phyloP scores from a whole-genome alignment of 1,140 invertebrate genomes.

The Lasioglossum albipes region DNA sequence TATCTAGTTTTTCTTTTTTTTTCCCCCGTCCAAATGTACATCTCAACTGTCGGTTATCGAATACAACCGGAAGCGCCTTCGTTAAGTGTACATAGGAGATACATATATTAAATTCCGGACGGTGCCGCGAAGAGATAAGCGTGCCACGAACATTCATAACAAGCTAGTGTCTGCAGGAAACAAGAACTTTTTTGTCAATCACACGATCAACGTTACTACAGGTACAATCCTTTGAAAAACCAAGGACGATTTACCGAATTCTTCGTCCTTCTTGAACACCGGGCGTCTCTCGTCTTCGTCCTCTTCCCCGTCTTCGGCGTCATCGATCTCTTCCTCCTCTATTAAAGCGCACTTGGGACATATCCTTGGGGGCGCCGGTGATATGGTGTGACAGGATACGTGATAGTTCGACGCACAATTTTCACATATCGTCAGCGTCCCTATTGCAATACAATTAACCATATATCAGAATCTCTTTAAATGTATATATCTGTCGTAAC shows the following conservation, averaged over 20 bases:
- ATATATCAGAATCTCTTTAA: too few species aligned
- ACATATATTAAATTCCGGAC: conserved; percentile 38
- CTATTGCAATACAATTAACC: conserved; percentile 54
- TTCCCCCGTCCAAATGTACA: conserved; percentile 26
- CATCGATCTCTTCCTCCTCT: conserved; percentile 56
- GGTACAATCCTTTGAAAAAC: conserved; percentile 41
- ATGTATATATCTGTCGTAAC: neutral
- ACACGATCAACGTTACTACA: conserved; percentile 61
- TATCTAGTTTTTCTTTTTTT: neutral
- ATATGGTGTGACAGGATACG: conserved; percentile 77
- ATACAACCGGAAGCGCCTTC: conserved; percentile 31
- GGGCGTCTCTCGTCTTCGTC: conserved; percentile 41
- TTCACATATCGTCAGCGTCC: conserved; percentile 78
- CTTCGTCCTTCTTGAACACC: conserved; percentile 65
- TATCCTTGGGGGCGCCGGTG: conserved; percentile 66
- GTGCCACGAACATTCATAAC: conserved; percentile 49
- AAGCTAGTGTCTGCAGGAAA: conserved; percentile 61
- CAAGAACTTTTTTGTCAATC: conserved; percentile 74
- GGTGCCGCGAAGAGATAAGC: conserved; percentile 56
- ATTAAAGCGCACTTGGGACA: conserved; percentile 72
- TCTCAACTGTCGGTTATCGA: conserved; percentile 24
- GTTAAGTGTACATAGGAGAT: neutral
- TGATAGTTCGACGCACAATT: conserved; percentile 80
- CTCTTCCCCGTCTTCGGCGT: conserved; percentile 45
- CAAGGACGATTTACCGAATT: conserved; percentile 69